Evolutionary conservation across 2,113 vertebrate genomes (phyloP).

Genomic region (Cryptotis parvus): DNA sequence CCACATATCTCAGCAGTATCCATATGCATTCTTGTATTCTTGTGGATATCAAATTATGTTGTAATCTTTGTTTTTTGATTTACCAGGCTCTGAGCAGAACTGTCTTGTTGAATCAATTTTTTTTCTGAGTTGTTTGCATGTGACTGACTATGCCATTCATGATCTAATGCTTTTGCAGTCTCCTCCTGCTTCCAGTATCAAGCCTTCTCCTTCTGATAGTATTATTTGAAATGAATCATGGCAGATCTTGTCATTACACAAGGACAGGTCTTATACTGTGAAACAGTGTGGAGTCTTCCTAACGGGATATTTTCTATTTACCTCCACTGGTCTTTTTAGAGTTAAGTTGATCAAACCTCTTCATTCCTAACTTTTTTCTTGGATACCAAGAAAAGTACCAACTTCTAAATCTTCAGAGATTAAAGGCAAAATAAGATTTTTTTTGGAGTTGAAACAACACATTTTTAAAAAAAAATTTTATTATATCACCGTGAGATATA

Average conservation of each 20-base stretch:
- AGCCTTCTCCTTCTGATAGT: background rate
- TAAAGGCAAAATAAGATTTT: slow-evolving; percentile 1
- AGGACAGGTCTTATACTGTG: background rate
- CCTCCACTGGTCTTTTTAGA: background rate
- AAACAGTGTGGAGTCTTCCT: background rate
- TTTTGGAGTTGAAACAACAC: slow-evolving; percentile 33
- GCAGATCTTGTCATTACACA: background rate
- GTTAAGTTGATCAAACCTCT: slow-evolving; percentile 44
- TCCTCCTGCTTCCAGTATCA: background rate
- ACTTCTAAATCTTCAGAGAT: slow-evolving; percentile 63
- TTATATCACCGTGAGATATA: too few species aligned
- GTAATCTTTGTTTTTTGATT: slow-evolving; percentile 43
- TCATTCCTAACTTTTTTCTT: slow-evolving; percentile 30
- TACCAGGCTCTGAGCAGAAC: slow-evolving; percentile 35
- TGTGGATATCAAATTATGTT: background rate
- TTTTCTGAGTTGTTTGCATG: slow-evolving; percentile 50
- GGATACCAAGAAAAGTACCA: slow-evolving; percentile 65
- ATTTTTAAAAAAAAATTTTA: too few species aligned
- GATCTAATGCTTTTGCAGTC: background rate
- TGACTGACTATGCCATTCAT: background rate
- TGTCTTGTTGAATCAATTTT: slow-evolving; percentile 32
- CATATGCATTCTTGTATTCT: background rate
- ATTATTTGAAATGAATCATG: slow-evolving; percentile 42
- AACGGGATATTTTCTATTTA: background rate
- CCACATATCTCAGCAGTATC: background rate